Evolutionary conservation across 1,140 invertebrate genomes (phyloP).

Genomic region (Leptonema lineaticorne): DNA sequence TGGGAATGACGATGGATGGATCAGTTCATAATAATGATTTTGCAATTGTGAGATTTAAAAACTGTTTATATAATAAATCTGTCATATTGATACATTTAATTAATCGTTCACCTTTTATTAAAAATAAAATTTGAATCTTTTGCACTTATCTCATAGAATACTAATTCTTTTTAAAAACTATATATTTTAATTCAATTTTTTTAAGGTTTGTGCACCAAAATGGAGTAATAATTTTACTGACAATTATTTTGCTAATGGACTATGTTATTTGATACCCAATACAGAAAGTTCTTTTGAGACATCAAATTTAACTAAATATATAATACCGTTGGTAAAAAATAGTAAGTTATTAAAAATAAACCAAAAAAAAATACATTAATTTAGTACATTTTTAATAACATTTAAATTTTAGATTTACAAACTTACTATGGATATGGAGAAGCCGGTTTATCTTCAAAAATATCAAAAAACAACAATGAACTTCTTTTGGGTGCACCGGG

Average conservation of each 20-base stretch:
- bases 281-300: slow-evolving; percentile 16
- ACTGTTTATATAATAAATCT: no score
- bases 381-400: no score
- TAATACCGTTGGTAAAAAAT: slow-evolving; percentile 31
- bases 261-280: slow-evolving; percentile 32
- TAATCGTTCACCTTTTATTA: background rate
- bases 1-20: slow-evolving; percentile 39
- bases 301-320: background rate
- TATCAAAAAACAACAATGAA: slow-evolving; percentile 50
- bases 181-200: background rate
- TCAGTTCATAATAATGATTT: slow-evolving; percentile 28
- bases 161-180: background rate
- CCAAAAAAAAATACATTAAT: no score
- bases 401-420: no score
- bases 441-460: slow-evolving; percentile 56
- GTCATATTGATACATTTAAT: no score
- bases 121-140: no score
- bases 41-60: slow-evolving; percentile 35
- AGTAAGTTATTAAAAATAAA: no score
- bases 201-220: slow-evolving; percentile 35
- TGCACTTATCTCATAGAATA: no score
- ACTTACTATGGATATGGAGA: slow-evolving; percentile 48
- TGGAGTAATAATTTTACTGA: slow-evolving; percentile 35
- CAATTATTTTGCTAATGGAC: slow-evolving; percentile 33
- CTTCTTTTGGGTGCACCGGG: slow-evolving; percentile 62